A percentile compares a stretch with the other conserved stretches of the same genome.
Conservation (phyloP, 2,888 invertebrate genomes). For the Formica aserva region DNA sequence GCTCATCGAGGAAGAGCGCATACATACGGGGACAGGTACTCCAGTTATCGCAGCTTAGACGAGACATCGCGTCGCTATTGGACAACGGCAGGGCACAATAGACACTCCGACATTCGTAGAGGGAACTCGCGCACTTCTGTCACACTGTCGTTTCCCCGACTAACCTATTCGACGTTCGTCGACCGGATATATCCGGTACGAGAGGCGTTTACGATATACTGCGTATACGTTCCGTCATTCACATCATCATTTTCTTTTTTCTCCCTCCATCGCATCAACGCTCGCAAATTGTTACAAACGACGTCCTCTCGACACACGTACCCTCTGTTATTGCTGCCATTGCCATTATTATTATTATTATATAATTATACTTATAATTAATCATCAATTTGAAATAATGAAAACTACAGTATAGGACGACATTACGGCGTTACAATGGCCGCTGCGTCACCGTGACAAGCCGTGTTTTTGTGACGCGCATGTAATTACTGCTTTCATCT, state of each 20-base stretch:
- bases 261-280: neutral
- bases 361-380: conserved; percentile 48
- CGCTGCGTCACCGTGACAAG: conserved; percentile 27
- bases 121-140: conserved; percentile 54
- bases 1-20: conserved; percentile 55
- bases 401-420: conserved; percentile 17
- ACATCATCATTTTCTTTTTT: neutral
- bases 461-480: conserved; percentile 48
- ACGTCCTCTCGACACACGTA: neutral
- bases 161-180: conserved; percentile 33
- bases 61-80: conserved; percentile 61
- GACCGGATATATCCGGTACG: neutral
- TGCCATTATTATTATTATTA: conserved; percentile 33
- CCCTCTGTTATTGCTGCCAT: conserved; percentile 11
- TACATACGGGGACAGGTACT: conserved; percentile 28
- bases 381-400: conserved; percentile 54
- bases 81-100: conserved; percentile 50
- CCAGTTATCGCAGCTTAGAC: conserved; percentile 45
- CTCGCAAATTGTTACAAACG: conserved; percentile 18
- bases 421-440: conserved; percentile 47
- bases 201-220: neutral
- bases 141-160: conserved; percentile 53
- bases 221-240: neutral
- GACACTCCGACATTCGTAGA: conserved; percentile 7
- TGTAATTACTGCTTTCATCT: conserved; percentile 53